A percentile compares a stretch with the other conserved stretches of the same genome.
These are phyloP conservation scores for Phrixothrix hirtus DNA, from an alignment of 2,888 invertebrate genomes.

Conservation along the genomic window DNA sequence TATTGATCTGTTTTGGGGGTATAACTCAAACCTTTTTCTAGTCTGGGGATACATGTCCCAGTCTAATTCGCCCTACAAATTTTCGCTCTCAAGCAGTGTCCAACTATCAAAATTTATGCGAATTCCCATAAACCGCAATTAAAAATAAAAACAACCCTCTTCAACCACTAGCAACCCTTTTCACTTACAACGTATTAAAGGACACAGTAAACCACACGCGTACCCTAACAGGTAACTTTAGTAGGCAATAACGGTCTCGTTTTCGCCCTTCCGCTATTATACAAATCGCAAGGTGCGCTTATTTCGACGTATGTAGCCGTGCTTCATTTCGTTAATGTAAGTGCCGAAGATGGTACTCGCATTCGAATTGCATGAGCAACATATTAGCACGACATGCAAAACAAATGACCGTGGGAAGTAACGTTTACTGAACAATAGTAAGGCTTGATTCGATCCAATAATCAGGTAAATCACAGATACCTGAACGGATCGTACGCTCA, in stretches of 20 bases:
- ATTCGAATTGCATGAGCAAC: conserved; percentile 19
- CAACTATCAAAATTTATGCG: background rate
- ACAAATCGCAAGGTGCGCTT: conserved; percentile 14
- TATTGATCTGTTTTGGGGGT: too few relatives aligned
- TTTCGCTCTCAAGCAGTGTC: too few relatives aligned
- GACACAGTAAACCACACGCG: conserved; percentile 45
- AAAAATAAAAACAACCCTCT: background rate
- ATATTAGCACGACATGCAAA: conserved; percentile 50
- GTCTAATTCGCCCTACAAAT: too few relatives aligned
- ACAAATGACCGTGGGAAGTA: conserved; percentile 52
- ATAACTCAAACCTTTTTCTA: too few relatives aligned
- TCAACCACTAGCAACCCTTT: conserved; percentile 42
- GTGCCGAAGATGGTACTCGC: background rate
- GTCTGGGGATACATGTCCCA: too few relatives aligned
- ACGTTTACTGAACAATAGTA: conserved; percentile 49
- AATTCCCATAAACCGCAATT: background rate
- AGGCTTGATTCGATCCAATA: conserved; percentile 51
- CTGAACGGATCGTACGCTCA: conserved; percentile 30
- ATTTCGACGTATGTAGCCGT: conserved; percentile 15
- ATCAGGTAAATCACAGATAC: conserved; percentile 49
- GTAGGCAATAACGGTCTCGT: conserved; percentile 23
- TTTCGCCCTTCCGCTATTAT: conserved; percentile 15
- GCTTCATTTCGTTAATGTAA: conserved; percentile 10
- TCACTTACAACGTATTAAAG: conserved; percentile 44
- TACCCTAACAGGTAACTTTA: background rate